Evolutionary conservation across 2,113 vertebrate species (phyloP).

Genomic region (Telmatochromis sp.): DNA sequence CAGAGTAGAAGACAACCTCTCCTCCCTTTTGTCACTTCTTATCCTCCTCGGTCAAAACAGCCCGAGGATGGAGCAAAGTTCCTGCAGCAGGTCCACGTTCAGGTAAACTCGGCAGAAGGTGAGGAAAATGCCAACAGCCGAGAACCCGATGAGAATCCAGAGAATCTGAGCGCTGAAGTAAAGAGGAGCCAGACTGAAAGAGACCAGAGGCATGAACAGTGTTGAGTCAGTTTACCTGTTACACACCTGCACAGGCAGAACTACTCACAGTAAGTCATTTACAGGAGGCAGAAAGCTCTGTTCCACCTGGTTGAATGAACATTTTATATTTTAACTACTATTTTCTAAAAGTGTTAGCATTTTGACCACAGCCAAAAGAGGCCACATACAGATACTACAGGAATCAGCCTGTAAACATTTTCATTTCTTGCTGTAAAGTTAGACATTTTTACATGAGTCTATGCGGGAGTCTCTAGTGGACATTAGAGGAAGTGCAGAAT

Average conservation of each 20-base stretch:
- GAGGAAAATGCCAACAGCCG: conserved; percentile 3
- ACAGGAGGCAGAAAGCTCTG: background rate
- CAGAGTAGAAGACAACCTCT: background rate
- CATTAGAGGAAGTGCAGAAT: background rate
- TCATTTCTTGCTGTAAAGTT: background rate
- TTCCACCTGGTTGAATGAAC: background rate
- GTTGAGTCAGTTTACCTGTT: background rate
- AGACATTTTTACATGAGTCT: background rate
- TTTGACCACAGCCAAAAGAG: background rate
- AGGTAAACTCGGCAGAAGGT: conserved; percentile 11
- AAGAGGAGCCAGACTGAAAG: conserved; percentile 33
- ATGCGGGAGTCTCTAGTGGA: background rate
- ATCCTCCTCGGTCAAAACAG: background rate
- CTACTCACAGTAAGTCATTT: background rate
- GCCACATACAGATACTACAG: background rate
- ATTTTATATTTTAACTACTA: background rate
- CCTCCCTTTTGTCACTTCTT: background rate
- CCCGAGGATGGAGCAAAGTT: background rate
- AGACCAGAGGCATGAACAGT: background rate
- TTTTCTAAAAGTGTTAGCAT: background rate
- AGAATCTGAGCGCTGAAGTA: conserved; percentile 43
- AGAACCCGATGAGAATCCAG: conserved; percentile 45
- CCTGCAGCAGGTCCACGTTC: background rate
- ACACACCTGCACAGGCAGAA: background rate
- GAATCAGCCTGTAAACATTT: background rate